Evolutionary conservation across 2,113 vertebrate genomes (phyloP), one percentile per base, ranked within the genome.

Genomic region (Phalacrocorax aristotelis): DNA sequence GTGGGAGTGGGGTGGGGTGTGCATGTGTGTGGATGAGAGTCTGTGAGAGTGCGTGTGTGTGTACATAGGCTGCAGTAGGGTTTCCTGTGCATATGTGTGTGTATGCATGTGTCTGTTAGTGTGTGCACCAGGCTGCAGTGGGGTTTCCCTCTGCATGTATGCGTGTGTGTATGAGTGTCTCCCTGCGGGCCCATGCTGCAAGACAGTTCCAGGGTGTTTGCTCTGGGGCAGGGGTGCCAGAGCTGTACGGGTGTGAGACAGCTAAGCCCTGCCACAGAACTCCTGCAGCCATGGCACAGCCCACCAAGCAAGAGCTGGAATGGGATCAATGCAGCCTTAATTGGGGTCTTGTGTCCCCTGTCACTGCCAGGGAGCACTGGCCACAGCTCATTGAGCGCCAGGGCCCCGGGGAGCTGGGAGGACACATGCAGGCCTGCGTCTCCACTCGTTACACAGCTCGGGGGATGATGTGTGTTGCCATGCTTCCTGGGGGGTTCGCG

Each of bases 381-480:
- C 68, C 64, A 7, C 51, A n/a, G 68, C 51, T 83, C 46, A 95
- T 94, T 1, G 76, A 96, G 96, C 48, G 14, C 72, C 48, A 55
- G 40, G 88, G 64, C 89, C 51, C 93, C 46, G 7, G 93, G 95
- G 68, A 69, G 80, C 80, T 60, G 0, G 60, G 32, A 95, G 55
- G 83, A 64, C 60, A 75, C 87, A 57, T 1, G 1, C 0, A 0
- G 55, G 14, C 68, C 55, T 0, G 0, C 3, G 0, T 72, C 68
- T 58, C n/a, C 75, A 66, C 86, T 89, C 13, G 64, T 97, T 93
- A 96, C 18, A 4, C 19, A 16, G 32, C 75, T 80, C 64, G 16
- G 58, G 30, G 74, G 84, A 81, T 20, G 81, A 57, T 49, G 66
- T 89, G 81, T 84, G 64, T 55, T 86, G 74, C 75, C 57, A 20